Conservation (phyloP, 1,140 invertebrate species). For the Ylistrum balloti region DNA sequence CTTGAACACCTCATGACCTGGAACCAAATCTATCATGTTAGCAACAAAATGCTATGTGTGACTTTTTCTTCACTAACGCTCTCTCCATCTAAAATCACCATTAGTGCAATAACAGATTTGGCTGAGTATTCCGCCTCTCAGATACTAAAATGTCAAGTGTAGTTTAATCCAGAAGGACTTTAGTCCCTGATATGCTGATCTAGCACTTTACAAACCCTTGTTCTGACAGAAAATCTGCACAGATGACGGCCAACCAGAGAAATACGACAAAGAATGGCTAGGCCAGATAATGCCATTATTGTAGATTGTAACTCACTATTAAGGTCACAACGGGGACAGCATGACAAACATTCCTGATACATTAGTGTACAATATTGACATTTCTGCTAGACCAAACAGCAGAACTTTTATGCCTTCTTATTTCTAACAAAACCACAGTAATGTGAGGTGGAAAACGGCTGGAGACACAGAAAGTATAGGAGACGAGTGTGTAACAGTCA, state of each 20-base stretch:
- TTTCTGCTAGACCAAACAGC: background rate
- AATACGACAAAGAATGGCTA: background rate
- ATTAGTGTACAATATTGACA: background rate
- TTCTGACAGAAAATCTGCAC: background rate
- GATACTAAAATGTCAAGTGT: background rate
- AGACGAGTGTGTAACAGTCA: too few species aligned
- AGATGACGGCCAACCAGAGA: background rate
- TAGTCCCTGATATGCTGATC: background rate
- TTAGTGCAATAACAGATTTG: background rate
- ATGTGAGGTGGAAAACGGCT: background rate
- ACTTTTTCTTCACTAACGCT: background rate
- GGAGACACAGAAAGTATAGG: background rate
- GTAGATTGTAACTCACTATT: too few species aligned
- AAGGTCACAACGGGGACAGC: background rate
- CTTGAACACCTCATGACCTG: background rate
- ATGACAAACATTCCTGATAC: background rate
- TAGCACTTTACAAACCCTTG: background rate
- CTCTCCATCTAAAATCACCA: background rate
- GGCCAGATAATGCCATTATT: background rate
- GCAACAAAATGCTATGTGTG: background rate
- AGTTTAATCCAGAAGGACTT: background rate
- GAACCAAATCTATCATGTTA: background rate
- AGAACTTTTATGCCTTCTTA: background rate
- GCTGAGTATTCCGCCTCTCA: background rate
- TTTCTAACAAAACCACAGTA: background rate